Percentiles rank a stretch among this genome's conserved stretches.
Evolutionary conservation across 2,797 vertebrate species (phyloP).

Genomic region (Margarornis squamiger): DNA sequence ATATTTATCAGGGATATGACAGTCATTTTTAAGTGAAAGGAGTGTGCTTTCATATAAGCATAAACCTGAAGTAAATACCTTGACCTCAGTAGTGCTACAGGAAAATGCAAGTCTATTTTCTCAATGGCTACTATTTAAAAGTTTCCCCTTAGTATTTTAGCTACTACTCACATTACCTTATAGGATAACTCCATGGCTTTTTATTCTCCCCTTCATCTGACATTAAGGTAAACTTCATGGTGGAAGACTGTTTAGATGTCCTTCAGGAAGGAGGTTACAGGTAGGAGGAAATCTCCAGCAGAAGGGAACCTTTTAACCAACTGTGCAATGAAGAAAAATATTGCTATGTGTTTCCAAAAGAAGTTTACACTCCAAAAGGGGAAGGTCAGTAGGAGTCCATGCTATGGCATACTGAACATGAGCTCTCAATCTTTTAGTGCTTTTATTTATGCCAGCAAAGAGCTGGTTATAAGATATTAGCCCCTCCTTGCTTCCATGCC

Average conservation of each 20-base stretch:
- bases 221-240: not conserved
- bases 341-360: not conserved
- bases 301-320: not conserved
- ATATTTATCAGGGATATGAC: not conserved
- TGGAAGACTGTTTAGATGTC: not conserved
- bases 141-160: constrained; percentile 44
- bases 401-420: not conserved
- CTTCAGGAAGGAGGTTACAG: not conserved
- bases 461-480: not conserved
- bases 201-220: constrained; percentile 15
- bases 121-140: not conserved
- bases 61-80: not conserved
- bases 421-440: not conserved
- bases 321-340: not conserved
- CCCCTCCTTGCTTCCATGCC: not conserved
- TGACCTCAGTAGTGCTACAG: not conserved
- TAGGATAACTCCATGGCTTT: constrained; percentile 46
- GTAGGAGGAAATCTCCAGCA: not conserved
- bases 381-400: not conserved
- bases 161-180: constrained; percentile 34
- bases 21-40: not conserved
- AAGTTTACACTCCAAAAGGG: not conserved
- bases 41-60: not conserved
- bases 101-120: not conserved
- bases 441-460: not conserved